phyloP scores from a whole-genome alignment of 1,140 invertebrate genomes.

The Paracyclopina nana region DNA sequence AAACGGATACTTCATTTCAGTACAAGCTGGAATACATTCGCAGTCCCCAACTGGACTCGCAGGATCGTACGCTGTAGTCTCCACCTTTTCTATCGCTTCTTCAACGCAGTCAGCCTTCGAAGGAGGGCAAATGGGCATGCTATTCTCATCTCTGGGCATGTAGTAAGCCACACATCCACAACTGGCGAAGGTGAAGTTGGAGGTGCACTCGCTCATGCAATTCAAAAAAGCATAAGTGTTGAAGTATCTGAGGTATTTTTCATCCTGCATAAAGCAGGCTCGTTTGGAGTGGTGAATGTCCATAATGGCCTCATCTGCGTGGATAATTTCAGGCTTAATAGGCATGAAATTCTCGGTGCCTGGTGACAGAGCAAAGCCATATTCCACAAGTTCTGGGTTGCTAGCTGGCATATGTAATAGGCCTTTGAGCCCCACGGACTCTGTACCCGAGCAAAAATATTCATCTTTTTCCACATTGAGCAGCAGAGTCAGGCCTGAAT shows the following conservation, averaged over 20 bases:
- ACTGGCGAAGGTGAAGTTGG: background rate
- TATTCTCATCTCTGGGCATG: background rate
- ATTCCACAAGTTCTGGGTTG: constrained; percentile 6
- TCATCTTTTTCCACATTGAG: constrained; percentile 10
- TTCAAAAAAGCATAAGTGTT: constrained; percentile 5
- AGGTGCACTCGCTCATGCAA: constrained; percentile 4
- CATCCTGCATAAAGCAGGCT: constrained; percentile 3
- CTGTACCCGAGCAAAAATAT: constrained; percentile 7
- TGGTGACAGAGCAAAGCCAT: constrained; percentile 3
- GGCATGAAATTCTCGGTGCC: constrained; percentile 8
- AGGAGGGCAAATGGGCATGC: background rate
- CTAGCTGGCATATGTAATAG: background rate
- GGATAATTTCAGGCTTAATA: background rate
- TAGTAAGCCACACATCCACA: background rate
- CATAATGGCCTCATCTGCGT: background rate
- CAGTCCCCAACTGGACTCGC: background rate
- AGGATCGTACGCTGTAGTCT: background rate
- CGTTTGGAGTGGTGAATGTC: background rate
- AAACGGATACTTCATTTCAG: background rate
- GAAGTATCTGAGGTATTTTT: constrained; percentile 1
- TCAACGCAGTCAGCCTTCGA: background rate
- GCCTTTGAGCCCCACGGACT: constrained; percentile 8
- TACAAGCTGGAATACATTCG: background rate
- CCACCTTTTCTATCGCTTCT: background rate
- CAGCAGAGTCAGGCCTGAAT: background rate